Base-by-base conservation (phyloP, 1,140 invertebrate species). In the Saxidomus purpurata region DNA sequence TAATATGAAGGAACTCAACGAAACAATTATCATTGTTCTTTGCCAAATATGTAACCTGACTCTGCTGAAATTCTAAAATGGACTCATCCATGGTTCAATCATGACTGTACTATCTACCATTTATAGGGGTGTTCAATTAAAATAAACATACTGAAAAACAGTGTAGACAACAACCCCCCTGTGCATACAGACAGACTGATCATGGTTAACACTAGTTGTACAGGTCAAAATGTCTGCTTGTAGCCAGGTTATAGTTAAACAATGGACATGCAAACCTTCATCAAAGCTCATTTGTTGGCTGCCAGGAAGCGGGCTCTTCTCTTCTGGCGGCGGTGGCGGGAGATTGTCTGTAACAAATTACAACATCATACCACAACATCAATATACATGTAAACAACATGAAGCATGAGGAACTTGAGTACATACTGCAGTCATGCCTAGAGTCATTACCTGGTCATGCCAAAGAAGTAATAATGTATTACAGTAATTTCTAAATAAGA, bases 261-360 rank as follows among this genome's bases (percentile, higher is more conserved):
- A 36, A 47, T 9, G 40, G 74, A 25, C 92, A 92, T 91, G 90
- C 92, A 91, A 90, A 92, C 92, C 93, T 93, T 92, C 93, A 76
- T 77, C 74, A 87, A 87, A 87, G 84, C 84, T 87, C 8, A 76
- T 40, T 52, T 49, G 40, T n/a, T 87, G 84, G 36, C 71, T 76
- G 11, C 31, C 67, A 9, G 63, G 43, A 4, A 22, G 25, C 11
- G 74, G 84, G n/a, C 13, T 36, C 0, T 74, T 25, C 0, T 76
- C 69, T 1, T 76, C 71, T 28, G 97, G 87, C 13, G 92, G 91
- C 67, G 90, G 91, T 79, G 94, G 90, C 11, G 89, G 90, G 25
- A 87, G 89, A 79, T 79, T 84, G 9, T 89, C 91, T 92, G 89
- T 40, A 89, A 90, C 67, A 69, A 38, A 87, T 28, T 34, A 90